Evolutionary conservation across 2,888 invertebrate genomes (phyloP).

Genomic region (Nudaria mundana): DNA sequence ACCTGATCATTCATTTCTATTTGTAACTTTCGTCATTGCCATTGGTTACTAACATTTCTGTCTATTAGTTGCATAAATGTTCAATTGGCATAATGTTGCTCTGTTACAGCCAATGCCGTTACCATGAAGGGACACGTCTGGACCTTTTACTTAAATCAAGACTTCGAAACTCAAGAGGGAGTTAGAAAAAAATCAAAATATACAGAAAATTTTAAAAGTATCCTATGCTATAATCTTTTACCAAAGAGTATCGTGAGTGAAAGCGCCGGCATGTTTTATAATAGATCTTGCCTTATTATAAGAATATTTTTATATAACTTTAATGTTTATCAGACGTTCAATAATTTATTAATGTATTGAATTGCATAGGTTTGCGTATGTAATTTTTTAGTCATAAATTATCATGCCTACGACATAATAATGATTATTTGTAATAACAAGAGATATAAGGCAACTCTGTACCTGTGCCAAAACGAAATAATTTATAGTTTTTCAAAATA

Average conservation of each 20-base stretch:
- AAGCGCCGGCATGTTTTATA: slow-evolving; percentile 11
- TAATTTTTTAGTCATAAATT: background rate
- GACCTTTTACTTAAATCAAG: slow-evolving; percentile 51
- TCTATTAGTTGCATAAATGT: slow-evolving; percentile 4
- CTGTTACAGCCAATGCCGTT: slow-evolving; percentile 47
- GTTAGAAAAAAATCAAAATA: slow-evolving; percentile 18
- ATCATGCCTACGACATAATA: too few relatives aligned
- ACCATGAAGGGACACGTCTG: slow-evolving; percentile 33
- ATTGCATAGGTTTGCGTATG: background rate
- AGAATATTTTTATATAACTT: slow-evolving; percentile 10
- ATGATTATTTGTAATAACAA: too few relatives aligned
- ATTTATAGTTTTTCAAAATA: too few relatives aligned
- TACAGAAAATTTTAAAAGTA: slow-evolving; percentile 15
- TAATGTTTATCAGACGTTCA: background rate
- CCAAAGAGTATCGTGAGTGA: slow-evolving; percentile 26
- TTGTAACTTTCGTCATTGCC: slow-evolving; percentile 19
- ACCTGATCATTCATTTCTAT: slow-evolving; percentile 1
- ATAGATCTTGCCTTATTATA: slow-evolving; percentile 24
- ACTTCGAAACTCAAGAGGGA: slow-evolving; percentile 33
- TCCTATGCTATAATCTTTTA: slow-evolving; percentile 24
- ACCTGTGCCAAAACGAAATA: too few relatives aligned
- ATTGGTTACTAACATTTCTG: slow-evolving; percentile 7
- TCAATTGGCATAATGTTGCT: slow-evolving; percentile 16
- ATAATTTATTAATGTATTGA: background rate
- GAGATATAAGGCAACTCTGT: too few relatives aligned